Percentiles rank a stretch among this genome's conserved stretches.
phyloP scores from a whole-genome alignment of 2,797 vertebrate species.

The Urocyon cinereoargenteus region DNA sequence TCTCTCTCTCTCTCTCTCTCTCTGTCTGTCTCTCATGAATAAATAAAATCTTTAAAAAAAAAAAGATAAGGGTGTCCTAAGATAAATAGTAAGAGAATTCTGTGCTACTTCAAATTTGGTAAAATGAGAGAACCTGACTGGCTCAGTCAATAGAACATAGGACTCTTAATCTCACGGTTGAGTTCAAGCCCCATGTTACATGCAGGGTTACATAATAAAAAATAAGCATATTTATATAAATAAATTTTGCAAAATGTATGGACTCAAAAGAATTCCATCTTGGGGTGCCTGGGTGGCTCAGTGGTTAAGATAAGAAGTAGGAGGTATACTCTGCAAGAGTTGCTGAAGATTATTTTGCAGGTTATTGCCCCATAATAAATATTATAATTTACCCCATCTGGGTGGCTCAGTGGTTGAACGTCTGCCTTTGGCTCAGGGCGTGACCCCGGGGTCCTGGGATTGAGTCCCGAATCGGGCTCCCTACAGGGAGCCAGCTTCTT shows the following conservation, averaged over 20 bases:
- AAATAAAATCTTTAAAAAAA: no score
- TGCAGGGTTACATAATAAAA: neutral
- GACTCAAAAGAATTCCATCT: conserved; percentile 22
- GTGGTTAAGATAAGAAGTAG: neutral
- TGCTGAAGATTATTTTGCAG: neutral
- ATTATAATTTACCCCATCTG: neutral
- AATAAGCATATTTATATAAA: neutral
- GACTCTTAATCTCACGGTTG: neutral
- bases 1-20: no score
- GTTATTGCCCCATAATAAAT: neutral
- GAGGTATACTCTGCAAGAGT: neutral
- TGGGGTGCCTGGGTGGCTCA: neutral
- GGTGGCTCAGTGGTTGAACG: no score
- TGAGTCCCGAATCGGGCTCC: no score
- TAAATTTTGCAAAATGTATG: neutral
- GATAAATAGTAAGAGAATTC: neutral
- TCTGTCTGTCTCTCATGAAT: no score
- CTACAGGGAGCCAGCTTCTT: no score
- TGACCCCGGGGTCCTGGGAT: no score
- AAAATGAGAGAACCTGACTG: neutral
- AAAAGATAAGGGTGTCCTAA: neutral
- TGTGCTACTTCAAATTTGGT: conserved; percentile 13
- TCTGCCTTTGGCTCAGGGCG: no score
- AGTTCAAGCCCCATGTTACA: neutral
- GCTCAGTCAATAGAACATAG: accelerated